Conservation (phyloP, 2,797 vertebrate genomes). For the Coregonus suidteri region DNA sequence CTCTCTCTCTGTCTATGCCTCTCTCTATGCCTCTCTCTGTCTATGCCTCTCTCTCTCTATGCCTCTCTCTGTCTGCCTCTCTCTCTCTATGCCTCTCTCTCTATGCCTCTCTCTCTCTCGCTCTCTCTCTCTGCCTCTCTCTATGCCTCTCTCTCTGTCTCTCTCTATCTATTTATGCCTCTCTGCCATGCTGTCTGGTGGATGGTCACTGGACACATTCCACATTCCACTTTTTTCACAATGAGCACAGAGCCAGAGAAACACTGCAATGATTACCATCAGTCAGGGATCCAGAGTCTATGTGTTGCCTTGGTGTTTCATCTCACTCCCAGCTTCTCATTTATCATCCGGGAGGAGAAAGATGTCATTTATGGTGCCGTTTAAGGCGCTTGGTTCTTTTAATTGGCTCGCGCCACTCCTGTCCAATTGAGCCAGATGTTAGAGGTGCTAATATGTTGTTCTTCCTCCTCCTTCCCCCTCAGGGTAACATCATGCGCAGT, state of each 20-base stretch:
- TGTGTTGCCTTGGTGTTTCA: neutral
- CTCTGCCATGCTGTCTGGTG: neutral
- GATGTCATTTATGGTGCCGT: neutral
- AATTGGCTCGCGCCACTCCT: neutral
- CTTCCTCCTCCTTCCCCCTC: neutral
- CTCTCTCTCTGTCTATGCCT: too few relatives aligned
- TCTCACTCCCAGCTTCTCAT: neutral
- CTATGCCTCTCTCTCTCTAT: too few relatives aligned
- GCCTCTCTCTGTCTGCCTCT: too few relatives aligned
- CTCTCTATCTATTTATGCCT: neutral
- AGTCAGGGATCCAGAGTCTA: neutral
- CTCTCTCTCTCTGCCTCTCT: neutral
- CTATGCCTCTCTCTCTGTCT: neutral
- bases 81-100: too few relatives aligned
- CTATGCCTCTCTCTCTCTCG: too few relatives aligned
- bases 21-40: too few relatives aligned
- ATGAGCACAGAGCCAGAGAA: neutral
- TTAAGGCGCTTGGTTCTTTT: neutral
- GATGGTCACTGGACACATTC: too few relatives aligned
- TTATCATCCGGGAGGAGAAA: neutral
- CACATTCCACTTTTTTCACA: neutral
- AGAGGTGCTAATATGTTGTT: neutral
- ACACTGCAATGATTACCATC: too few relatives aligned
- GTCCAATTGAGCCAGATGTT: neutral
- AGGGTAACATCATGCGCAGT: conserved; percentile 54